A percentile compares a stretch with the other conserved stretches of the same genome.
These are phyloP conservation scores for Thalassoma bifasciatum DNA, from an alignment of 2,113 vertebrate species.

Conservation along the genomic window DNA sequence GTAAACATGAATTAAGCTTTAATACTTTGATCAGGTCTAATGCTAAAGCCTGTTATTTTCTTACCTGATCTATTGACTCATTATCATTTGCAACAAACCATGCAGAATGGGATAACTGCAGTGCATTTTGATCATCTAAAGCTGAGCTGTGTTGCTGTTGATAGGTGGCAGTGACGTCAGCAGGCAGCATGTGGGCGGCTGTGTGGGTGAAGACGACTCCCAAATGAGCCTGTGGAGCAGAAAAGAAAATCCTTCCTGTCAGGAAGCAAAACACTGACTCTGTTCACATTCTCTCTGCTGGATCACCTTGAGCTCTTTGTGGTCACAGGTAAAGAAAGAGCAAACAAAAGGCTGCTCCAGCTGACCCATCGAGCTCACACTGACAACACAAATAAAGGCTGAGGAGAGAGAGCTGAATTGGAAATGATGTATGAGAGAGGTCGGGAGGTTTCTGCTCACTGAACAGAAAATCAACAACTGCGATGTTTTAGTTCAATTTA, in stretches of 20 bases:
- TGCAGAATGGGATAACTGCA: conserved; percentile 12
- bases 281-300: conserved; percentile 43
- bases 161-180: conserved; percentile 64
- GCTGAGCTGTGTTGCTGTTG: conserved; percentile 57
- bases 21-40: neutral
- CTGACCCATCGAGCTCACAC: conserved; percentile 22
- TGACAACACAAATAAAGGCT: conserved; percentile 42
- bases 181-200: conserved; percentile 66
- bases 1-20: neutral
- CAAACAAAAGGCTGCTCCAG: conserved; percentile 40
- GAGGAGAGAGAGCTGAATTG: conserved; percentile 13
- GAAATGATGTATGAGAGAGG: conserved; percentile 3
- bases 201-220: conserved; percentile 74
- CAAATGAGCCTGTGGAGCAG: conserved; percentile 61
- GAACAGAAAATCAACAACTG: conserved; percentile 4
- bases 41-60: neutral
- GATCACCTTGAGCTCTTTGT: conserved; percentile 55
- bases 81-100: neutral
- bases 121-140: conserved; percentile 39
- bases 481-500: conserved; percentile 76
- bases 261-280: conserved; percentile 49
- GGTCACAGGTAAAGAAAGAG: conserved; percentile 24
- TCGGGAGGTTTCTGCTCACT: neutral
- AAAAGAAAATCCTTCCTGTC: conserved; percentile 20
- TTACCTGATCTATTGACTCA: conserved; percentile 15